Base-by-base conservation (phyloP, 2,888 invertebrate species). In the Acleris cristana region DNA sequence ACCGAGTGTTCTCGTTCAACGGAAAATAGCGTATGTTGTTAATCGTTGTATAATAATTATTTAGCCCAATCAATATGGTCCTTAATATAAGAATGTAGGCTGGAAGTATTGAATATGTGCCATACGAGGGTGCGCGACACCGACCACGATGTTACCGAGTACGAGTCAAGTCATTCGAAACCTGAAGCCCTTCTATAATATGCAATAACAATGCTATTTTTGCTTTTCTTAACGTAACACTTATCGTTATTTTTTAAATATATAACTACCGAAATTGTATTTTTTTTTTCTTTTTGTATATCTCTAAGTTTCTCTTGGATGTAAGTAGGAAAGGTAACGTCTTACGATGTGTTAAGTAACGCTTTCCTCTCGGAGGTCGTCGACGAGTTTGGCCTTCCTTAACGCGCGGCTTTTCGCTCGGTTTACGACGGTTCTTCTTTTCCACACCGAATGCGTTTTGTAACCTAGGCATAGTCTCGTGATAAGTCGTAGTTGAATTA, bases 51-150 rank as follows among this genome's bases (percentile, higher is more conserved):
- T 80, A 76, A 73, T 77, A 75, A 73, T 78, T 79, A 74, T 78
- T 76, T 77, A 76, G 76, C 74, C 77, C 79, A 74, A 80, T 76
- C 74, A 72, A 73, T 82, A 86, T 89, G 90, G 89, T 91, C 90
- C 90, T 89, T 90, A 89, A 88, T 90, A 87, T 90, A 90, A 89
- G 85, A 88, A 86, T 85, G 86, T 81, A 78, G 75, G 77, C 85
- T 79, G 80, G 80, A 81, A 67, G 69, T 70, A 72, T 85, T 83
- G 80, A 86, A 84, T 82, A 87, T 89, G 92, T 92, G 92, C 92
- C 92, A 92, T 92, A 92, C 82, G 80, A 75, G 87, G 86, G 89
- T 89, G 90, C 89, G 89, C 86, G 84, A 74, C 80, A 34, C 59
- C 76, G 79, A 86, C 10, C 40, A 14, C 40, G 4, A 89, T 88